Evolutionary conservation across 1,140 invertebrate genomes (phyloP).

Genomic region (Anoplolepis gracilipes): DNA sequence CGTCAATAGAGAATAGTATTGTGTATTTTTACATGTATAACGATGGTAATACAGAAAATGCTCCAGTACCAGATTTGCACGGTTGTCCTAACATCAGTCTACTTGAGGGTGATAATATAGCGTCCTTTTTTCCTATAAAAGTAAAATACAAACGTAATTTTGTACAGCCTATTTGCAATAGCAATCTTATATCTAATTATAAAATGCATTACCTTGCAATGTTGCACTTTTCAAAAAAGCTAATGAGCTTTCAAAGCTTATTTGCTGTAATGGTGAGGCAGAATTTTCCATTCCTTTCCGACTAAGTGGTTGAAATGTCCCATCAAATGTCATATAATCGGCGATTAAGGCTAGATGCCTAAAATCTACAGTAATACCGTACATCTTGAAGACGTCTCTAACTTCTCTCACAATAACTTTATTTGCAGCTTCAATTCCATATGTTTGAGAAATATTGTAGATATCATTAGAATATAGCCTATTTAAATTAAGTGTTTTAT

Average conservation of each 20-base stretch:
- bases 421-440: constrained; percentile 98
- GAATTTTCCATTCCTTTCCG: constrained; percentile 95
- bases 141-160: constrained; percentile 47
- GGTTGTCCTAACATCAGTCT: constrained; percentile 95
- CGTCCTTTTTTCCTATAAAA: constrained; percentile 89
- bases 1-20: background rate
- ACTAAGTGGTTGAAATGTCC: constrained; percentile 95
- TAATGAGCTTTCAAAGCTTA: constrained; percentile 98
- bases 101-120: constrained; percentile 94
- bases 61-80: constrained; percentile 94
- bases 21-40: constrained; percentile 63
- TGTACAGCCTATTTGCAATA: too few species aligned
- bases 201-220: constrained; percentile 86
- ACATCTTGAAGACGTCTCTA: constrained; percentile 96
- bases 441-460: constrained; percentile 94
- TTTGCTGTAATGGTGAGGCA: constrained; percentile 97
- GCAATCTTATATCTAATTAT: constrained; percentile 7
- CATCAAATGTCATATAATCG: constrained; percentile 99
- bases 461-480: constrained; percentile 97
- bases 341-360: constrained; percentile 97
- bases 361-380: constrained; percentile 97
- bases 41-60: constrained; percentile 86
- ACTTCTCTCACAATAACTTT: constrained; percentile 96
- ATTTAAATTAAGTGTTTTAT: constrained; percentile 93
- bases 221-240: constrained; percentile 94